A percentile compares a stretch with the other conserved stretches of the same genome.
These are phyloP conservation scores for Prenolepis imparis DNA, from an alignment of 2,888 invertebrate genomes.

Conservation along the genomic window DNA sequence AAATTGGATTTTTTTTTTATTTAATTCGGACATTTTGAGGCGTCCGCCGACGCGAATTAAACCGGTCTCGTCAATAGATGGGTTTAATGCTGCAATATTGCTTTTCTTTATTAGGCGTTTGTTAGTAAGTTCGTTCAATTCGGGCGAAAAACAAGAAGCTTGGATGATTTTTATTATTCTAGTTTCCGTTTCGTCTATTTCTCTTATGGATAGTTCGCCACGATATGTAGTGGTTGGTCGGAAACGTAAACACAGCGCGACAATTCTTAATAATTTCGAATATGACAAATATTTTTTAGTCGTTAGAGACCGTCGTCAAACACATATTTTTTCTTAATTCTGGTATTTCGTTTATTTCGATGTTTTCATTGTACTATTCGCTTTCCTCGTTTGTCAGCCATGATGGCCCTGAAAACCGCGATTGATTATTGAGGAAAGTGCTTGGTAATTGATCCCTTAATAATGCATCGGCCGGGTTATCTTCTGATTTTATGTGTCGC, in stretches of 20 bases:
- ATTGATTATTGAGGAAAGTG: not conserved
- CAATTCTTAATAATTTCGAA: not conserved
- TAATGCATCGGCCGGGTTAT: conserved; percentile 35
- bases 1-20: not conserved
- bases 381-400: not conserved
- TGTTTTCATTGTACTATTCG: not conserved
- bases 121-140: not conserved
- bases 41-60: too few species aligned
- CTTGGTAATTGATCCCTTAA: not conserved
- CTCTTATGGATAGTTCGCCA: not conserved
- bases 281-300: not conserved
- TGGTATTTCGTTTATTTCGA: not conserved
- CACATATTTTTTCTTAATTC: not conserved
- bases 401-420: not conserved
- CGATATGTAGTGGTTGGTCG: not conserved
- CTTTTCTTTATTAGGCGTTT: not conserved
- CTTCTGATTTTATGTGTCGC: conserved; percentile 15
- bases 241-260: not conserved
- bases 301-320: accelerated
- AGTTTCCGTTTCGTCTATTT: not conserved
- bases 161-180: not conserved
- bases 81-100: not conserved
- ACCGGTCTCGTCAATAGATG: conserved; percentile 25
- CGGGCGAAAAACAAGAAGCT: not conserved
- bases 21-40: not conserved